Evolutionary conservation across 2,113 vertebrate species (phyloP), one percentile per base, ranked within the genome.

Genomic region (Scolopax mira): DNA sequence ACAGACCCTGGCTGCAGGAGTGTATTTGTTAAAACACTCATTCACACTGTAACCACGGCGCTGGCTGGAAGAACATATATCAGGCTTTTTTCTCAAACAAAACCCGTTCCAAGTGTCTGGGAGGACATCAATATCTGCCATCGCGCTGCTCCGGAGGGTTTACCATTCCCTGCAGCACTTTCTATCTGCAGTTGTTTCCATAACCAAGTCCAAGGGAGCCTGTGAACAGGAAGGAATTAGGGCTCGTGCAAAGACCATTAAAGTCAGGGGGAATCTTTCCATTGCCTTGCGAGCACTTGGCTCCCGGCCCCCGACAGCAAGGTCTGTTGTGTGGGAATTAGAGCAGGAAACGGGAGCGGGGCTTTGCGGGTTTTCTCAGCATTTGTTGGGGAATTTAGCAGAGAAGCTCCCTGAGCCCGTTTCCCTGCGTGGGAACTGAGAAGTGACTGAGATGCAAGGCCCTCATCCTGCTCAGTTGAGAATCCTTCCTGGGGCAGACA

Each of bases 251-350:
- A 88, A 92, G 89, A 81, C 80, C 80, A 61, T 92, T 90, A 79
- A 84, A 95, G 87, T 79, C 94, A 89, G 61, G 70, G 54, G 73
- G 67, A 88, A 78, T 90, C 82, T 96, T 95, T 96, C 95, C 95
- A 90, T 33, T 49, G 90, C 74, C 79, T 93, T 9, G 33, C 64
- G 61, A 92, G 72, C 2, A 2, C 60, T 88, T 94, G 93, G 92
- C 94, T 97, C 27, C 84, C 22, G 6, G 89, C 84, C 84, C 85
- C 78, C 85, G 35, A 3, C 44, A 31, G 67, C 55, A 58, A 58
- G 65, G 64, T 27, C 60, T 71, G 78, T 4, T 17, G 37, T 51
- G 75, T 0, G 18, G 89, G 82, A 85, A 78, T 89, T 88, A 55
- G 88, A 80, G 64, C 84, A 91, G 94, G 92, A 92, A 95, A 88